phyloP scores from a whole-genome alignment of 35 echinoderm and acorn worm species.

The Apostichopus japonicus region DNA sequence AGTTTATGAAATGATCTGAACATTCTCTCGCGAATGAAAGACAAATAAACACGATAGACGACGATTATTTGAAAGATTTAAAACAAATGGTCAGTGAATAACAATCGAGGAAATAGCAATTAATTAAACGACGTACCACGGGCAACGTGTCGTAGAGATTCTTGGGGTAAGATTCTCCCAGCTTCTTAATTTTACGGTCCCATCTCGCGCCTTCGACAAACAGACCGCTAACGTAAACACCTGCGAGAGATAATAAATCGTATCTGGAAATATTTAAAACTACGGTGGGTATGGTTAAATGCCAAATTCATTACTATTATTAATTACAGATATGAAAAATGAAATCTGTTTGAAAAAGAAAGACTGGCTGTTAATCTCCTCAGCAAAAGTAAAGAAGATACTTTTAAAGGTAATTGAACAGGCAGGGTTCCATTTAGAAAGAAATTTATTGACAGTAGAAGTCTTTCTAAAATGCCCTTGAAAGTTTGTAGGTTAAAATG shows the following conservation, averaged over 20 bases:
- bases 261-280: neutral
- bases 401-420: neutral
- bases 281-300: neutral
- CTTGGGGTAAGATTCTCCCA: constrained; percentile 92
- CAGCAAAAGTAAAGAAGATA: neutral
- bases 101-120: neutral
- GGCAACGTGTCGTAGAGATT: constrained; percentile 91
- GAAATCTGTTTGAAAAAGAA: neutral
- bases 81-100: too few species aligned
- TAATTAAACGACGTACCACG: constrained; percentile 70
- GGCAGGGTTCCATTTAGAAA: neutral
- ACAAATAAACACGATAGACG: too few species aligned
- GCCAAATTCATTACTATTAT: too few species aligned
- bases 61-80: too few species aligned
- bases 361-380: neutral
- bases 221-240: constrained; percentile 90
- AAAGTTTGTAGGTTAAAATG: too few species aligned
- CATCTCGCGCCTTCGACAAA: constrained; percentile 93
- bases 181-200: constrained; percentile 85
- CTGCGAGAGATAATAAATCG: constrained; percentile 50
- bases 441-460: too few species aligned
- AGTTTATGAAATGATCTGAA: too few species aligned
- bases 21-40: too few species aligned
- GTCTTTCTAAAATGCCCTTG: too few species aligned
- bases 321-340: neutral